Conservation (phyloP, 2,113 vertebrate genomes). For the Geococcyx californianus region DNA sequence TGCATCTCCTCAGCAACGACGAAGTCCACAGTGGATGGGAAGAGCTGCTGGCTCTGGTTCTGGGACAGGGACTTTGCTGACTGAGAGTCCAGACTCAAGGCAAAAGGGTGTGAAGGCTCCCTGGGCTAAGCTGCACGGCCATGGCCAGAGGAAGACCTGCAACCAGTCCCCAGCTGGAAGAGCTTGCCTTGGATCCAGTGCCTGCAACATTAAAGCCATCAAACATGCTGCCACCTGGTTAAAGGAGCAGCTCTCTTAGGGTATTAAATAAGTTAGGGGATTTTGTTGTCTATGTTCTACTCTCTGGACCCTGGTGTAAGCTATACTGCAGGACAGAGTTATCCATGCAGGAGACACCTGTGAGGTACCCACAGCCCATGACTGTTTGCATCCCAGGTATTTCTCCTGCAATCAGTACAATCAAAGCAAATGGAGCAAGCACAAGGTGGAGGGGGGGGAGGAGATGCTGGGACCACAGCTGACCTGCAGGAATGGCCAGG, state of each 20-base stretch:
- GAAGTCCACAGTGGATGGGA: neutral
- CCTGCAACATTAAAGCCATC: neutral
- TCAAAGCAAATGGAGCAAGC: neutral
- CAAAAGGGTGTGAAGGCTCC: neutral
- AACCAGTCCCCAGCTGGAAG: neutral
- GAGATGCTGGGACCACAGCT: neutral
- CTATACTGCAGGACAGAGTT: neutral
- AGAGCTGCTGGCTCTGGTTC: neutral
- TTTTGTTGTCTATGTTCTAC: neutral
- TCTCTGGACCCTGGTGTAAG: fast-evolving
- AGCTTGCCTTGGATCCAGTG: neutral
- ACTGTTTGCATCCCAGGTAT: neutral
- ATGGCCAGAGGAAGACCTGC: neutral
- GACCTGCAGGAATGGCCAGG: neutral
- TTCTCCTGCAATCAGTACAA: neutral
- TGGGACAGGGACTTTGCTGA: neutral
- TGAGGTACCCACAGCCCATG: fast-evolving
- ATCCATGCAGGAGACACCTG: neutral
- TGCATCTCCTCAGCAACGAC: neutral
- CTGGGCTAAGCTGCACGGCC: neutral
- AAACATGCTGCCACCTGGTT: neutral
- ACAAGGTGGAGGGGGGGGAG: neutral
- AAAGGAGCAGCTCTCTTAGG: neutral
- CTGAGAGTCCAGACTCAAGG: fast-evolving
- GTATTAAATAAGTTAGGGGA: neutral